Evolutionary conservation across 2,888 invertebrate species (phyloP), one percentile per base, ranked within the genome.

Genomic region (Dendrolimus pini): DNA sequence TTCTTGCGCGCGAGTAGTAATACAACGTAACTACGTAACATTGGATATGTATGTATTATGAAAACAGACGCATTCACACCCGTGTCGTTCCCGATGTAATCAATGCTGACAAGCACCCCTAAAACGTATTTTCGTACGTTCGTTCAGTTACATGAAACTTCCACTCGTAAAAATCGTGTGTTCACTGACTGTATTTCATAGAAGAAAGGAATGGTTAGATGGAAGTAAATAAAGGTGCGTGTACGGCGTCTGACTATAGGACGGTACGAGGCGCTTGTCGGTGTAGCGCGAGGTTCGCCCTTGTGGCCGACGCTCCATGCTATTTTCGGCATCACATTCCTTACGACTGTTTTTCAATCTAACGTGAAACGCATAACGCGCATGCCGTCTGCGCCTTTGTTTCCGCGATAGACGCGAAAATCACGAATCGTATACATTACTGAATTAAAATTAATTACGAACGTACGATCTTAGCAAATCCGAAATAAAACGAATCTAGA

Each of bases 241-340:
- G 75, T 76, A 78, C 70, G 71, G 63, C 59, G 63, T 53, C 65
- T 60, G 66, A 56, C 64, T 63, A 55, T 58, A 61, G 62, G 61
- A 65, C 68, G 69, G 61, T 62, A 68, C 64, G 70, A 70, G 68
- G 61, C 69, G 71, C 69, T 70, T 69, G 65, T 66, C 69, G 69
- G 59, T 75, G 79, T 72, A 74, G 70, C 78, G 78, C 77, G 83
- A 83, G 81, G 85, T 83, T 83, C 83, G 87, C 86, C 89, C 89
- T 88, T 89, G 87, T 78, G 80, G 80, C 77, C 78, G 82, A 83
- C 85, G 86, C 85, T 87, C 78, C 84, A 82, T 77, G 88, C 89
- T 90, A 90, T 90, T 90, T 90, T 88, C 79, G 84, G 86, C 85
- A 79, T 82, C 85, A 79, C 89, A 89, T 90, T 89, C 89, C 89